Percentiles rank a stretch among this genome's conserved stretches.
phyloP scores from a whole-genome alignment of 2,888 invertebrate genomes.

The Ichneumoninae sp. region DNA sequence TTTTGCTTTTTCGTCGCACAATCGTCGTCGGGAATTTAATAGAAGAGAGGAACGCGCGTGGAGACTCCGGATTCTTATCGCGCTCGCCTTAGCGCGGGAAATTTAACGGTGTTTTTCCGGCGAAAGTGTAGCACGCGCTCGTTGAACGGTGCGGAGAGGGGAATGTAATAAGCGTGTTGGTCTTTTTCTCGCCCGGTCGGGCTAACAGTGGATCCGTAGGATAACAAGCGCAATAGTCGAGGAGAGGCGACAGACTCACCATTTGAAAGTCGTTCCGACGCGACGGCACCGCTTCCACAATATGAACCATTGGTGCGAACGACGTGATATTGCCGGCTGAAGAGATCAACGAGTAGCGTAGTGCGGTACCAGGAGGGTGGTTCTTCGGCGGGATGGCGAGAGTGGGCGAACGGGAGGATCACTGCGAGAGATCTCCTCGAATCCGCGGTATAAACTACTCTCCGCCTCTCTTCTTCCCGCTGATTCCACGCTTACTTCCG shows the following conservation, averaged over 20 bases:
- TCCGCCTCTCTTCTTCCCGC: constrained; percentile 2
- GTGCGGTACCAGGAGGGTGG: constrained; percentile 21
- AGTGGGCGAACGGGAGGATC: constrained; percentile 32
- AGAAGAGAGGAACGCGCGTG: not conserved
- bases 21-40: constrained; percentile 19
- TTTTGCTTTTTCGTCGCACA: not conserved
- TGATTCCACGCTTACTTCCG: constrained; percentile 37
- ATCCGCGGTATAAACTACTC: constrained; percentile 44
- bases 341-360: constrained; percentile 63
- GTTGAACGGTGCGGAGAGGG: constrained; percentile 59
- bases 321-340: constrained; percentile 67
- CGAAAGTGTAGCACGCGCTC: constrained; percentile 64
- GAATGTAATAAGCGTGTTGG: constrained; percentile 60
- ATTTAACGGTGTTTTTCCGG: constrained; percentile 8
- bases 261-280: constrained; percentile 84
- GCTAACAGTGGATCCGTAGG: not conserved
- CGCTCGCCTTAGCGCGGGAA: constrained; percentile 7
- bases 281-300: constrained; percentile 83
- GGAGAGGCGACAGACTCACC: constrained; percentile 77
- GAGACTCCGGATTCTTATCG: not conserved
- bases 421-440: constrained; percentile 34
- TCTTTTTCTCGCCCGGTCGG: not conserved
- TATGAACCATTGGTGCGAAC: constrained; percentile 83
- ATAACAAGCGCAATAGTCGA: constrained; percentile 40
- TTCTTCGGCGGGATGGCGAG: constrained; percentile 2